Conservation (phyloP, 1,140 invertebrate genomes). For the Ips typographus region DNA sequence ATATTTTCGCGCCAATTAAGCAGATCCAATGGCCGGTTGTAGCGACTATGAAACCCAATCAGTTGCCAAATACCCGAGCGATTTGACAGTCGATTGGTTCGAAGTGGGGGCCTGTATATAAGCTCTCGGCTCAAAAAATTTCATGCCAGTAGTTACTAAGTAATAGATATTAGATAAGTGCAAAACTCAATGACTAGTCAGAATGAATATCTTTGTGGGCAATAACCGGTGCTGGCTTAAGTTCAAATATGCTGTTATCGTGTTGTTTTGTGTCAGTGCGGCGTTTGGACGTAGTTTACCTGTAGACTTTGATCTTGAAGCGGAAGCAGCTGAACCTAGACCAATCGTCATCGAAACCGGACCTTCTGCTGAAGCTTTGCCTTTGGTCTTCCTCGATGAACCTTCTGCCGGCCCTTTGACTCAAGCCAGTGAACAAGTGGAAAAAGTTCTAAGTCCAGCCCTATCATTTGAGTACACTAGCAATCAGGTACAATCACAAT, state of each 20-base stretch:
- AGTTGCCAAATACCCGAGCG: conserved; percentile 30
- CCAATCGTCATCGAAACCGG: conserved; percentile 37
- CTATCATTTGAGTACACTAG: conserved; percentile 42
- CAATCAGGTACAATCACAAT: conserved; percentile 6
- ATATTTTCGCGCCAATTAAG: conserved; percentile 31
- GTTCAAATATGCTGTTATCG: conserved; percentile 1
- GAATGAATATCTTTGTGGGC: neutral
- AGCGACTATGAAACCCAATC: conserved; percentile 5
- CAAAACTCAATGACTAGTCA: conserved; percentile 10
- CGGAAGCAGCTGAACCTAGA: conserved; percentile 39
- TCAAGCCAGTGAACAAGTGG: conserved; percentile 41
- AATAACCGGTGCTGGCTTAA: neutral
- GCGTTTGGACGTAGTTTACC: conserved; percentile 13
- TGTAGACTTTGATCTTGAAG: conserved; percentile 33
- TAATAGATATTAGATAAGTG: conserved; percentile 1
- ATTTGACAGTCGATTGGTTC: conserved; percentile 8
- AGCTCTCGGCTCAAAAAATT: conserved; percentile 20
- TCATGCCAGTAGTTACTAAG: conserved; percentile 14
- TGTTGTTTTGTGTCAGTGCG: conserved; percentile 25
- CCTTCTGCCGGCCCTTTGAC: conserved; percentile 25
- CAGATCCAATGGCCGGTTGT: conserved; percentile 18
- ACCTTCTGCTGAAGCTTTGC: conserved; percentile 30
- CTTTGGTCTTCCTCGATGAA: conserved; percentile 27
- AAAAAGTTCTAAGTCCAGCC: conserved; percentile 40
- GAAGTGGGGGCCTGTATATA: conserved; percentile 29